Base-by-base conservation (phyloP, 2,797 vertebrate genomes). In the Taeniopygia guttata region DNA sequence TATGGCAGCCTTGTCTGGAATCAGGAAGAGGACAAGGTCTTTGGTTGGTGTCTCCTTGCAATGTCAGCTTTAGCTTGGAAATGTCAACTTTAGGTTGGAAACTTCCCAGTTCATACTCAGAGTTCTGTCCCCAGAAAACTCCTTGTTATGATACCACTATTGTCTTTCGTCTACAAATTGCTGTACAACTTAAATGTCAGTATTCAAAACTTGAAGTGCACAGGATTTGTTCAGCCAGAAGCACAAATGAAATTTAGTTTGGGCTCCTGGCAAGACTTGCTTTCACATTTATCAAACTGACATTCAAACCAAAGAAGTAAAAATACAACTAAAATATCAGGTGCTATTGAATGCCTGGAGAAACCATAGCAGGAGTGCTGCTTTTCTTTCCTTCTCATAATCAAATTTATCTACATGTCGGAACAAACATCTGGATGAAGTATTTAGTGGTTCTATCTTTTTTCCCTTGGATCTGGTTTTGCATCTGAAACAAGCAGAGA, bases 221-320 rank as follows among this genome's bases (percentile, higher is more conserved):
- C 22, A 40, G 76, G 55, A 56, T 89, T 95, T 97, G 49, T 96
- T 96, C 69, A 96, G 95, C 94, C 95, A 97, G 93, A 94, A 91
- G 89, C 96, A 91, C 70, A 96, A 97, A 92, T 70, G 68, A 96
- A 96, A 96, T 94, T 95, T 94, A 94, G 81, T 84, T 97, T 8
- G 38, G 68, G 34, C 92, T 96, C 69, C 94, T 97, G 97, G 96
- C 96, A 91, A 79, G 85, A 87, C 68, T 63, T 72, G 26, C 78
- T 91, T 95, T 95, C 85, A 70, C 89, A 96, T 97, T 97, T 96
- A 94, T 97, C 96, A 96, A 91, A 85, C 68, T 96, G 96, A 97
- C 95, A 48, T 67, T 86, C 92, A 93, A 93, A 93, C 91, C 75
- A 81, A 93, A 95, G 91, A 93, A 96, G 75, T 87, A 75, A 90